Evolutionary conservation across 2,888 invertebrate genomes (phyloP), one percentile per base, ranked within the genome.

Genomic region (Cynaeus angustus): DNA sequence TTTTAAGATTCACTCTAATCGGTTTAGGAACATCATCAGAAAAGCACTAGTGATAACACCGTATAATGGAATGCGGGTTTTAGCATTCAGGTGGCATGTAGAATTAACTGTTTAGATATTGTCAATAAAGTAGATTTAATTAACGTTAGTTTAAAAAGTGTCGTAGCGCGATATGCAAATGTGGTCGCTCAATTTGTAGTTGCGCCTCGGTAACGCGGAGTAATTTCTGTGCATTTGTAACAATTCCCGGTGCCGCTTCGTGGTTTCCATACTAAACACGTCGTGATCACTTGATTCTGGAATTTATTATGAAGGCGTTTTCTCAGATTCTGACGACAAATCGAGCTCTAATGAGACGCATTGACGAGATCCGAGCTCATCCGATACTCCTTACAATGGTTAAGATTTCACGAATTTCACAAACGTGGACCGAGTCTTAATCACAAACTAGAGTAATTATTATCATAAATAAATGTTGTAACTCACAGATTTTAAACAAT

Each of bases 61-160:
- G n/a, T 7, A 26, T 50, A 55, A 66, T 41, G 58, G 43, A 41
- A 69, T 69, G 69, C 46, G 52, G 46, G 48, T 13, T 67, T 71
- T 67, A 67, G 58, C 50, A 77, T 77, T 77, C 77, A 75, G 46
- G 64, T 64, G 45, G 74, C 75, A 74, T 74, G 71, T 70, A 68
- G 70, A 74, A 75, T 75, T 77, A 75, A 77, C 70, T 71, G 75
- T 75, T 75, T 74, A 74, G 75, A 77, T 77, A 75, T 75, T 75
- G 77, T 77, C 77, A 75, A 77, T 77, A 75, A 72, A 75, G 75
- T 74, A 71, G 71, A 77, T 77, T 77, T 74, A 77, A 77, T 75
- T 77, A 72, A 68, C 59, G 71, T 52, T 71, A 69, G 73, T 70
- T 70, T 70, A 74, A 76, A 74, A 75, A 75, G 70, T 75, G 74